A percentile compares a stretch with the other conserved stretches of the same genome.
phyloP scores from a whole-genome alignment of 2,797 vertebrate genomes.

The Amazonetta brasiliensis region DNA sequence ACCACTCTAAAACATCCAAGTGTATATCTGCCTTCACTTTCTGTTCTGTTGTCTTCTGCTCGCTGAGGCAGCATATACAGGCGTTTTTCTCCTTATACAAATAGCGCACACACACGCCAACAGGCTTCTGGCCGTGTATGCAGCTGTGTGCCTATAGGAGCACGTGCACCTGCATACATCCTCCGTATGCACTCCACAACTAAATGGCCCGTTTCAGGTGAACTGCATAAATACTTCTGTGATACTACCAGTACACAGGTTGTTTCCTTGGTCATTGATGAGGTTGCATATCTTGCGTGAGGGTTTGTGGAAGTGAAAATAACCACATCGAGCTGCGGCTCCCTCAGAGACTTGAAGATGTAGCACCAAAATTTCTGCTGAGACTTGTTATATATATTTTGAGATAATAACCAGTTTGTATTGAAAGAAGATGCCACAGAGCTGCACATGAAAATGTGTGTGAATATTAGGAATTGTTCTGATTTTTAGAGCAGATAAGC shows the following conservation, averaged over 20 bases:
- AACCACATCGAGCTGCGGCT: constrained; percentile 41
- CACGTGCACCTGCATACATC: background rate
- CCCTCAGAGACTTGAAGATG: constrained; percentile 80
- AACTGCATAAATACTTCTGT: constrained; percentile 64
- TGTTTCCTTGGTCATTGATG: constrained; percentile 72
- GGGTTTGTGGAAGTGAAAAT: constrained; percentile 75
- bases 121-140: background rate
- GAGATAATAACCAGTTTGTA: constrained; percentile 62
- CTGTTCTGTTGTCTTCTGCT: constrained; percentile 64
- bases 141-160: constrained; percentile 28
- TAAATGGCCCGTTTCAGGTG: constrained; percentile 71
- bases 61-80: constrained; percentile 59
- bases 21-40: constrained; percentile 70
- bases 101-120: constrained; percentile 41
- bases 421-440: constrained; percentile 64
- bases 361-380: constrained; percentile 74
- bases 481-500: constrained; percentile 62
- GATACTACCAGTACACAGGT: constrained; percentile 66
- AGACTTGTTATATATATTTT: constrained; percentile 73
- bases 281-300: constrained; percentile 71
- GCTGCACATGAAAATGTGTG: constrained; percentile 14
- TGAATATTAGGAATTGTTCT: constrained; percentile 45
- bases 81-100: constrained; percentile 65
- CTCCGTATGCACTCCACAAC: constrained; percentile 41
- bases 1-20: constrained; percentile 34